Evolutionary conservation across 92 coral and sea anemone genomes (phyloP).

Genomic region (Phenganax marumi): DNA sequence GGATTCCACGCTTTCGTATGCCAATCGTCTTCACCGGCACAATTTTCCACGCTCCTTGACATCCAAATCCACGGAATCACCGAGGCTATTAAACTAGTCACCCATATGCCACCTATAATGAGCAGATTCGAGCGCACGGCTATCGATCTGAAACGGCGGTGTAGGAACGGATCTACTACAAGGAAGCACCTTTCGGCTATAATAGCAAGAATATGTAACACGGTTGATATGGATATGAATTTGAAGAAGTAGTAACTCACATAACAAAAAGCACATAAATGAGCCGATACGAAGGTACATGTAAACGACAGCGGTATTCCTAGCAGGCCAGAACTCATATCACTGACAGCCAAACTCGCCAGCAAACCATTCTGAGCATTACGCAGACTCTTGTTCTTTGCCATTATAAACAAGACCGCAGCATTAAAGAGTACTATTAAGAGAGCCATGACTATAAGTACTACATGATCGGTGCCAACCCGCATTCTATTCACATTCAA

Average conservation of each 20-base stretch:
- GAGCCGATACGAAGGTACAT: neutral
- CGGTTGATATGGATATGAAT: conserved; percentile 15
- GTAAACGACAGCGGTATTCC: conserved; percentile 1
- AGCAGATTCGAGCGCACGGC: neutral
- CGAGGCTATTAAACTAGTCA: neutral
- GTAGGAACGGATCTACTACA: conserved; percentile 8
- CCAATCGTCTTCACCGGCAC: neutral
- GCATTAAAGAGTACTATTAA: neutral
- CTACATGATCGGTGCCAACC: neutral
- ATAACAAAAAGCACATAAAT: neutral
- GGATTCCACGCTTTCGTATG: conserved; percentile 3
- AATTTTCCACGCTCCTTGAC: neutral
- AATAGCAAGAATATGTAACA: conserved; percentile 22
- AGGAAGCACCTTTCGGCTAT: neutral
- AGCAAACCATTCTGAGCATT: conserved; percentile 13
- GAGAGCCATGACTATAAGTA: neutral
- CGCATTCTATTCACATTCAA: neutral
- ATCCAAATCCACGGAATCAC: conserved; percentile 11
- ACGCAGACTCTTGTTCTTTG: neutral
- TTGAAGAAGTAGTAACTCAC: neutral
- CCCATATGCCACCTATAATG: neutral
- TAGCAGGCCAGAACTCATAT: conserved; percentile 18
- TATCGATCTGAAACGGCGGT: neutral
- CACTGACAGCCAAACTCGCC: conserved; percentile 13
- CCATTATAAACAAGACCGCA: neutral